phyloP scores from a whole-genome alignment of 2,888 invertebrate species.

The Diplolepis rosae region DNA sequence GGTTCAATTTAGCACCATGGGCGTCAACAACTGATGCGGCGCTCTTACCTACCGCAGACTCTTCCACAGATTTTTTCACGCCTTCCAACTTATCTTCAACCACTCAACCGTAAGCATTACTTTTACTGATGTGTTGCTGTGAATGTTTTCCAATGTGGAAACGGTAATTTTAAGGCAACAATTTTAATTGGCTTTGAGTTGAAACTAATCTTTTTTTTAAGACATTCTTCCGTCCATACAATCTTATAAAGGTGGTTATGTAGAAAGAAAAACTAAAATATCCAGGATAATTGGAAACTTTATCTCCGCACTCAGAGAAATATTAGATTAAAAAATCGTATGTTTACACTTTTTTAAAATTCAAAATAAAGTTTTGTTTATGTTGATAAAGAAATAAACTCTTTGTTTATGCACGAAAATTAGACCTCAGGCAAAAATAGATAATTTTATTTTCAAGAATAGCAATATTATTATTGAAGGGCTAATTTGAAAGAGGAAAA shows the following conservation, averaged over 20 bases:
- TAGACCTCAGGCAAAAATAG: too few relatives aligned
- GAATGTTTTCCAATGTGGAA: constrained; percentile 19
- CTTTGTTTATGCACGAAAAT: too few relatives aligned
- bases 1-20: neutral
- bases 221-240: neutral
- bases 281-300: too few relatives aligned
- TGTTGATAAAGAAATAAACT: too few relatives aligned
- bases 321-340: too few relatives aligned
- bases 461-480: too few relatives aligned
- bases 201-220: constrained; percentile 1
- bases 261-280: too few relatives aligned
- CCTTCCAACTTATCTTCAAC: constrained; percentile 20
- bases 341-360: too few relatives aligned
- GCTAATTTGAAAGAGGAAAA: too few relatives aligned
- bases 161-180: constrained; percentile 21
- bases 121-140: constrained; percentile 13
- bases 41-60: constrained; percentile 17
- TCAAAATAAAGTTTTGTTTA: too few relatives aligned
- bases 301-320: too few relatives aligned
- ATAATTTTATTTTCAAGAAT: too few relatives aligned
- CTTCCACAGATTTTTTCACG: constrained; percentile 19
- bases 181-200: constrained; percentile 19
- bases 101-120: constrained; percentile 11
- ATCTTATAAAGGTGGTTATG: neutral
- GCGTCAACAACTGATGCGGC: neutral